Percentiles rank a stretch among this genome's conserved stretches.
Conservation (phyloP, 1,140 invertebrate genomes). For the Homalodisca vitripennis region DNA sequence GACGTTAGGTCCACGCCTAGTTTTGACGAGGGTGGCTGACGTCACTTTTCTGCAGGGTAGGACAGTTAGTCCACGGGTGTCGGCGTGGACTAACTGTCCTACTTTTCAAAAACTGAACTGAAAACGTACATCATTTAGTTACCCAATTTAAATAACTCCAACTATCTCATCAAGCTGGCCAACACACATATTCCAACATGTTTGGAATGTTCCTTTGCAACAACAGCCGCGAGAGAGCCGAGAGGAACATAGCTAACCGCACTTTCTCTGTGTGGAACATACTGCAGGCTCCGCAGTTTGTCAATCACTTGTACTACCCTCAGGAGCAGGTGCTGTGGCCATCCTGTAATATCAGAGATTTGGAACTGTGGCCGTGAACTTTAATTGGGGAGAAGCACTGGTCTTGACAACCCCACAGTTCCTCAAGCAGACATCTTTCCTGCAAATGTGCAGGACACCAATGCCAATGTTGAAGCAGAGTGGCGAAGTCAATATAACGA, state of each 20-base stretch:
- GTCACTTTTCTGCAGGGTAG: too few relatives aligned
- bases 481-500: too few relatives aligned
- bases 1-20: too few relatives aligned
- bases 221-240: constrained; percentile 70
- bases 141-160: too few relatives aligned
- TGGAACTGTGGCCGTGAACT: constrained; percentile 83
- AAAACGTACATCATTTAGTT: too few relatives aligned
- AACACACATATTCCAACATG: constrained; percentile 93
- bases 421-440: neutral
- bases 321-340: constrained; percentile 73
- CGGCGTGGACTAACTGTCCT: too few relatives aligned
- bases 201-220: constrained; percentile 98
- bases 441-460: too few relatives aligned
- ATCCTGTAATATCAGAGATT: constrained; percentile 75
- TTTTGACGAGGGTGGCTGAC: too few relatives aligned
- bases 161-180: too few relatives aligned
- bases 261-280: constrained; percentile 89
- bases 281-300: constrained; percentile 72
- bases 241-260: constrained; percentile 62
- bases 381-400: constrained; percentile 60
- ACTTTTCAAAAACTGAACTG: too few relatives aligned
- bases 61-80: too few relatives aligned
- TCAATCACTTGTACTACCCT: constrained; percentile 80
- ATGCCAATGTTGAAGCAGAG: too few relatives aligned
- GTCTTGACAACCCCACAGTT: neutral